Evolutionary conservation across 2,797 vertebrate species (phyloP).

Genomic region (Tadarida brasiliensis): DNA sequence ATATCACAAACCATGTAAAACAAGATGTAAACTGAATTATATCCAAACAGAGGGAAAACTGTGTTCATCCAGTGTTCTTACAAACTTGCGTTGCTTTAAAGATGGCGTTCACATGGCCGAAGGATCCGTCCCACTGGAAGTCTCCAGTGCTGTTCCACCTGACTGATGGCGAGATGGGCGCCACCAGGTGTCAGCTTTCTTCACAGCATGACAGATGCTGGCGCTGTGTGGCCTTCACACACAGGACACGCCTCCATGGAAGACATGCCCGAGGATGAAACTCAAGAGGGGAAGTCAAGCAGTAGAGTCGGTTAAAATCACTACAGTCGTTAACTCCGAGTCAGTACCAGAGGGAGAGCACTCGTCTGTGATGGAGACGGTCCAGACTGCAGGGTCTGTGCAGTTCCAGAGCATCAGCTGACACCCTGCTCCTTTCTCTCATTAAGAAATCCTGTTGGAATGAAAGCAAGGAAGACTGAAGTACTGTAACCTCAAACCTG

Average conservation of each 20-base stretch:
- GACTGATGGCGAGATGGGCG: neutral
- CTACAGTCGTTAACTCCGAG: neutral
- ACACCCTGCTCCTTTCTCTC: neutral
- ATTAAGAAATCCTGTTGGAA: neutral
- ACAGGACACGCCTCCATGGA: neutral
- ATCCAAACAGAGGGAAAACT: conserved; percentile 72
- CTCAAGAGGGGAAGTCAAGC: neutral
- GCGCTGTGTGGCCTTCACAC: neutral
- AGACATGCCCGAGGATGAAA: neutral
- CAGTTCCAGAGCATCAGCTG: neutral
- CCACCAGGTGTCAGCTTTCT: neutral
- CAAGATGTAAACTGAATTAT: conserved; percentile 71
- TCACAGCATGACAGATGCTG: neutral
- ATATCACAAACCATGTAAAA: conserved; percentile 75
- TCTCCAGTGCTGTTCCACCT: neutral
- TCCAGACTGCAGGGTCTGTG: neutral
- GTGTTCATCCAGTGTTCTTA: conserved; percentile 61
- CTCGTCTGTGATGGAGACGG: neutral
- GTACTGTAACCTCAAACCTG: conserved; percentile 13
- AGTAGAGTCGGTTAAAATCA: neutral
- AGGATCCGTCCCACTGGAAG: neutral
- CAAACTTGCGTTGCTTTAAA: neutral
- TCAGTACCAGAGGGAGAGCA: neutral
- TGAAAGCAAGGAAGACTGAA: neutral
- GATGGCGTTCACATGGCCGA: neutral